A percentile compares a stretch with the other conserved stretches of the same genome.
phyloP scores from a whole-genome alignment of 2,113 vertebrate genomes.

The Pterocles burchelli region DNA sequence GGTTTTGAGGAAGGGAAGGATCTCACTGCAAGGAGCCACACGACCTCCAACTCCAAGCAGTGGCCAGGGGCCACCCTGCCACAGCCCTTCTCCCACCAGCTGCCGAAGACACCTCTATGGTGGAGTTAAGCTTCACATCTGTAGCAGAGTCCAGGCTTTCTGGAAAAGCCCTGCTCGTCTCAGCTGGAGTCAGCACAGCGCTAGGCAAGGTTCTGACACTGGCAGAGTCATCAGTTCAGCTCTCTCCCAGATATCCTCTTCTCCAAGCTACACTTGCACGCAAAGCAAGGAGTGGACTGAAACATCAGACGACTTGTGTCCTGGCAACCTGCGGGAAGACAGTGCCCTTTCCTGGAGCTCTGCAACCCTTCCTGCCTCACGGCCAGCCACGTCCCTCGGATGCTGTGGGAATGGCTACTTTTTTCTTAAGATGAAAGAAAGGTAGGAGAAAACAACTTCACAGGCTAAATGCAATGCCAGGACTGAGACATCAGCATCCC shows the following conservation, averaged over 20 bases:
- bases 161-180: neutral
- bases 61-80: neutral
- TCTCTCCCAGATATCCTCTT: neutral
- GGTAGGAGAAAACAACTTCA: neutral
- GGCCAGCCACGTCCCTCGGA: rapidly evolving
- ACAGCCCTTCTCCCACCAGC: rapidly evolving
- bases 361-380: neutral
- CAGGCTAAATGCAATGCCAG: rapidly evolving
- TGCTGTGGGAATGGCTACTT: neutral
- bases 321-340: neutral
- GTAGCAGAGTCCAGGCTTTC: rapidly evolving
- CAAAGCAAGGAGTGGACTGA: neutral
- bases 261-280: neutral
- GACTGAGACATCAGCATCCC: neutral
- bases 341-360: neutral
- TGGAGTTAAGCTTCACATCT: neutral
- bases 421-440: neutral
- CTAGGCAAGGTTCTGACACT: neutral
- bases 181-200: rapidly evolving
- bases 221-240: neutral
- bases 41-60: rapidly evolving
- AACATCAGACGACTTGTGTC: neutral
- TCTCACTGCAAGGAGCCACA: neutral
- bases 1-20: neutral
- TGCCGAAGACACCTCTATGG: rapidly evolving